Conservation (phyloP, 1,140 invertebrate species). For the Heliconius hermathena region DNA sequence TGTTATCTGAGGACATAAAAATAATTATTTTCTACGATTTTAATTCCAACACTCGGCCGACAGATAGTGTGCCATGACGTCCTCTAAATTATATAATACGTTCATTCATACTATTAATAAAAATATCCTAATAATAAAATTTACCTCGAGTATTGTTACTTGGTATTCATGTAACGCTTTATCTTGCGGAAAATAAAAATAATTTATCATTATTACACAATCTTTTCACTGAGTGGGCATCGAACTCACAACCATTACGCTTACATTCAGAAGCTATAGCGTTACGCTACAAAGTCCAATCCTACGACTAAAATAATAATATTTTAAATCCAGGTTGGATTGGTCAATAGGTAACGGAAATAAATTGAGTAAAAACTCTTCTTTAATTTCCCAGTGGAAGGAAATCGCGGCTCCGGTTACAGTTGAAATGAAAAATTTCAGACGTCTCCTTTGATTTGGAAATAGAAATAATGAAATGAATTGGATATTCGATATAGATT, state of each 20-base stretch:
- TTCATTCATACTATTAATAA: too few relatives aligned
- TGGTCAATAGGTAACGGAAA: conserved; percentile 12
- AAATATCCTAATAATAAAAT: too few relatives aligned
- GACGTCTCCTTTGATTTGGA: neutral
- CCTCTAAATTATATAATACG: too few relatives aligned
- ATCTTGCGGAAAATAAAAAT: neutral
- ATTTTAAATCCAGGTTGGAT: neutral
- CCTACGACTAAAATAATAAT: neutral
- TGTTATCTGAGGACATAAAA: too few relatives aligned
- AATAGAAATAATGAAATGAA: neutral
- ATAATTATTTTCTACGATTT: too few relatives aligned
- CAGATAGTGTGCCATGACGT: too few relatives aligned
- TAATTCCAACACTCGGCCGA: too few relatives aligned
- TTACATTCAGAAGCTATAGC: neutral
- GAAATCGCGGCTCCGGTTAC: neutral
- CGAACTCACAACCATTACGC: too few relatives aligned
- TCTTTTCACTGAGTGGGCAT: too few relatives aligned
- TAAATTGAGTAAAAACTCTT: conserved; percentile 20
- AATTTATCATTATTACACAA: too few relatives aligned
- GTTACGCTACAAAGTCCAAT: neutral
- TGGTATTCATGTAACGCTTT: neutral
- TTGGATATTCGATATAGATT: neutral
- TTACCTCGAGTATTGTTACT: too few relatives aligned
- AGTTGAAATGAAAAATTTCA: neutral
- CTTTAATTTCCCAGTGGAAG: conserved; percentile 34